Percentiles rank a stretch among this genome's conserved stretches.
Conservation (phyloP, 2,797 vertebrate species). For the Adrianichthys oophorus region DNA sequence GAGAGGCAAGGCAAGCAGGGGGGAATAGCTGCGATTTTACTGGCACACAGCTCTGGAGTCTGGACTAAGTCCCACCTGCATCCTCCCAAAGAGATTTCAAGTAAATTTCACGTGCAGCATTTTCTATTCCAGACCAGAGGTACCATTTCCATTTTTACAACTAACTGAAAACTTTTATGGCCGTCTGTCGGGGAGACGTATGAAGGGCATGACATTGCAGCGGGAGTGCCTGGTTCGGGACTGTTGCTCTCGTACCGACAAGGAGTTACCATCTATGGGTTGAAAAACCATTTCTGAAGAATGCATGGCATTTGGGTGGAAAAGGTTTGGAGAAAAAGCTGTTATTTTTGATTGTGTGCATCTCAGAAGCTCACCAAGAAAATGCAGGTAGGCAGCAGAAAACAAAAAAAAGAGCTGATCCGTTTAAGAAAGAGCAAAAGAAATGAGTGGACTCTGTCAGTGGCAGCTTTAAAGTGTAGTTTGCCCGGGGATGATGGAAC, state of each 20-base stretch:
- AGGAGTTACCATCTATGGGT: slow-evolving; percentile 13
- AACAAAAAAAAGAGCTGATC: slow-evolving; percentile 23
- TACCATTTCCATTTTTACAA: slow-evolving; percentile 82
- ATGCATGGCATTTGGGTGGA: slow-evolving; percentile 3
- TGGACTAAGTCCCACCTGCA: slow-evolving; percentile 46
- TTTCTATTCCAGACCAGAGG: slow-evolving; percentile 72
- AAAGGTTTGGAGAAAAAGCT: slow-evolving; percentile 9
- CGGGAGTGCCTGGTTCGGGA: slow-evolving; percentile 24
- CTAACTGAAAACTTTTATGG: slow-evolving; percentile 79
- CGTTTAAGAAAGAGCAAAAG: slow-evolving; percentile 20
- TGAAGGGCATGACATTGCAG: slow-evolving; percentile 74
- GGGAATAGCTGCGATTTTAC: slow-evolving; percentile 62
- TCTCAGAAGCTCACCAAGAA: background rate
- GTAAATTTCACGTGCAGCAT: slow-evolving; percentile 73
- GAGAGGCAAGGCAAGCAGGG: slow-evolving; percentile 15
- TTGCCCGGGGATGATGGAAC: slow-evolving; percentile 70
- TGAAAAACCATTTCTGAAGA: slow-evolving; percentile 13
- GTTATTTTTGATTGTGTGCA: background rate
- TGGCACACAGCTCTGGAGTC: slow-evolving; percentile 28
- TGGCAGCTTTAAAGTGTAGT: slow-evolving; percentile 51
- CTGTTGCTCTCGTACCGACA: slow-evolving; percentile 40
- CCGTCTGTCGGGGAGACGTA: slow-evolving; percentile 71
- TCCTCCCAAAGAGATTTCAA: slow-evolving; percentile 72
- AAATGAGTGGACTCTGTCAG: slow-evolving; percentile 44
- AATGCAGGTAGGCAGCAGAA: background rate